These are phyloP conservation scores for Notospermus geniculatus DNA, from an alignment of 1,140 invertebrate species.

Conservation along the genomic window DNA sequence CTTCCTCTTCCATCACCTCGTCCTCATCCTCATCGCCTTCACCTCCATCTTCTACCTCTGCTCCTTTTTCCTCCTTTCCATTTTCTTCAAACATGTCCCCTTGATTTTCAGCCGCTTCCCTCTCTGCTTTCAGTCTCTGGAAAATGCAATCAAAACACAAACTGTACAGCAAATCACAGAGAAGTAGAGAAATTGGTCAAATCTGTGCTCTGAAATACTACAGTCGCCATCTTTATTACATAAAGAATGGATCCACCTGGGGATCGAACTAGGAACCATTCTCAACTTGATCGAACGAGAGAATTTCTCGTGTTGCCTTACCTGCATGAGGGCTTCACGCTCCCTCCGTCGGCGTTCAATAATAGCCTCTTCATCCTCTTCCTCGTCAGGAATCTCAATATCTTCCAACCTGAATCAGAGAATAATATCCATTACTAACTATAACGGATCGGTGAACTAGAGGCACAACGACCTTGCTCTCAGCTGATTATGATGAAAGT, in stretches of 20 bases:
- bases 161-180: too few relatives aligned
- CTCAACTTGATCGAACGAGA: too few relatives aligned
- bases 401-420: constrained; percentile 31
- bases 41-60: constrained; percentile 3
- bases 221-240: too few relatives aligned
- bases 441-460: too few relatives aligned
- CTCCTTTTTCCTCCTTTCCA: not conserved
- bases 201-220: too few relatives aligned
- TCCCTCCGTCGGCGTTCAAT: constrained; percentile 87
- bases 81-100: not conserved
- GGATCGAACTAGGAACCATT: not conserved
- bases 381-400: constrained; percentile 62
- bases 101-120: constrained; percentile 5
- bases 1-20: not conserved
- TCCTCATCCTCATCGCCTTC: not conserved
- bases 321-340: constrained; percentile 76
- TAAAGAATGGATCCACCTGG: too few relatives aligned
- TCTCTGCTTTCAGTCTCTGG: constrained; percentile 22
- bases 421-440: too few relatives aligned
- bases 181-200: not conserved
- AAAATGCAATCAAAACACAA: too few relatives aligned
- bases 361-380: constrained; percentile 91
- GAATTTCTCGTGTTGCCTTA: too few relatives aligned
- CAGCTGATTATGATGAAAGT: too few relatives aligned
- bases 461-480: too few relatives aligned